Percentiles rank a stretch among this genome's conserved stretches.
Evolutionary conservation across 2,888 invertebrate genomes (phyloP).

Genomic region (Sabatieria punctata): DNA sequence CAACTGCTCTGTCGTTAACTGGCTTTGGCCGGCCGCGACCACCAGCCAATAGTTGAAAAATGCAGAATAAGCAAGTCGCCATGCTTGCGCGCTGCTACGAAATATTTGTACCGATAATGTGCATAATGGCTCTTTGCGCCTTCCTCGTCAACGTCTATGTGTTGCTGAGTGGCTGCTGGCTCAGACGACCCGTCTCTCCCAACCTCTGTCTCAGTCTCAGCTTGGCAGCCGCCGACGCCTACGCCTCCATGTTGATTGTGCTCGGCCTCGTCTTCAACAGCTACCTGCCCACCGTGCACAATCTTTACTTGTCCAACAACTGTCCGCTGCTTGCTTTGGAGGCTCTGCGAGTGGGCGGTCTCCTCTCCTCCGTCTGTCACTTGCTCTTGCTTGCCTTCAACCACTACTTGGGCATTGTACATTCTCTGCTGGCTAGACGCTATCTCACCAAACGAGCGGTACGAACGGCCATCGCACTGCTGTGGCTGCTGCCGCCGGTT

Average conservation of each 20-base stretch:
- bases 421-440: background rate
- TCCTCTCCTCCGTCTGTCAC: background rate
- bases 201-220: conserved; percentile 43
- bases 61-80: too few species aligned
- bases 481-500: background rate
- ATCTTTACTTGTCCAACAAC: background rate
- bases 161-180: conserved; percentile 42
- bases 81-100: too few species aligned
- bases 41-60: too few species aligned
- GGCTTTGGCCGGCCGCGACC: too few species aligned
- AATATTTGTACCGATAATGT: conserved; percentile 28
- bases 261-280: conserved; percentile 41
- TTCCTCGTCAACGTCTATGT: conserved; percentile 42
- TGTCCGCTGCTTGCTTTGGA: background rate
- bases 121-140: conserved; percentile 41
- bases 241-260: conserved; percentile 44
- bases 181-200: conserved; percentile 41
- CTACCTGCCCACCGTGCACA: background rate
- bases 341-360: background rate
- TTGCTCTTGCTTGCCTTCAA: conserved; percentile 43
- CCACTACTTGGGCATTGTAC: conserved; percentile 44
- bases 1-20: too few species aligned
- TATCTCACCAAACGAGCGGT: background rate
- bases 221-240: conserved; percentile 44
- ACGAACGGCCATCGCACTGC: background rate